Conservation (phyloP, 2,797 vertebrate species). For the Emydoidea blandingii region DNA sequence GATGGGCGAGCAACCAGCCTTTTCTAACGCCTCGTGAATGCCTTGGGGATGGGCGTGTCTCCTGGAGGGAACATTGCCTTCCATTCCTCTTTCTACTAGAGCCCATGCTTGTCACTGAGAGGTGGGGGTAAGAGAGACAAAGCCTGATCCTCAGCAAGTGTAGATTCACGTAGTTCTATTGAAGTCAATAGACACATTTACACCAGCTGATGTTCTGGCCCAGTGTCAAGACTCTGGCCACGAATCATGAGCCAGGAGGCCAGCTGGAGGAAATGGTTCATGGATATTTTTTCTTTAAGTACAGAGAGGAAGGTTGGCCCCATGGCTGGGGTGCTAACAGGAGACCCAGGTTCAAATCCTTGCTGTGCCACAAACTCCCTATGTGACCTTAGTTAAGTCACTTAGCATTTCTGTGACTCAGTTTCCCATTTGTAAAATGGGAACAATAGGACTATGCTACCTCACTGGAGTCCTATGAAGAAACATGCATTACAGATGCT, state of each 20-base stretch:
- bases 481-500: not conserved
- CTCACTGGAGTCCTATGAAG: not conserved
- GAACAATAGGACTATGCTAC: not conserved
- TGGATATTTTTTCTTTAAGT: not conserved
- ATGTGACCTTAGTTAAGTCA: not conserved
- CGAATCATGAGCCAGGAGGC: not conserved
- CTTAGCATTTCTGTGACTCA: not conserved
- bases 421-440: not conserved
- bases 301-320: not conserved
- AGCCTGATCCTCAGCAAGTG: not conserved
- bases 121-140: not conserved
- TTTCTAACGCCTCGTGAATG: not conserved
- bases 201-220: not conserved
- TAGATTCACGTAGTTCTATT: not conserved
- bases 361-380: not conserved
- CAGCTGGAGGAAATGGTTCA: not conserved
- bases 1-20: not conserved
- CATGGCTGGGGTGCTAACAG: not conserved
- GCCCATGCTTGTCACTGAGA: rapidly evolving
- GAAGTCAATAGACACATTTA: not conserved
- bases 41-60: not conserved
- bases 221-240: not conserved
- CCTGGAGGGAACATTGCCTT: not conserved
- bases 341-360: not conserved
- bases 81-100: not conserved